Evolutionary conservation across 2,888 invertebrate genomes (phyloP).

Genomic region (Drosophila helvetica): DNA sequence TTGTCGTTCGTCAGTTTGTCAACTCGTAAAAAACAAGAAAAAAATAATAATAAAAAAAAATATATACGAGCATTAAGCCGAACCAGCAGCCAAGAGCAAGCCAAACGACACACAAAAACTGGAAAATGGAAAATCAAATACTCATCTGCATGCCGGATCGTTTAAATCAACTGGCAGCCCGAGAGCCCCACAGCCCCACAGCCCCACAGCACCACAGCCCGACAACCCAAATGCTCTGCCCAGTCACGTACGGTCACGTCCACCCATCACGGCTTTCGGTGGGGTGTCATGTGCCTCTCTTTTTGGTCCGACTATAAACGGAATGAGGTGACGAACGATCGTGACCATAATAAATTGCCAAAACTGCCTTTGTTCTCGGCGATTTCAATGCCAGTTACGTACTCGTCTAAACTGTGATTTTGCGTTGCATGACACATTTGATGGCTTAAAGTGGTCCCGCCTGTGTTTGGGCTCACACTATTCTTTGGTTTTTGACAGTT

Average conservation of each 20-base stretch:
- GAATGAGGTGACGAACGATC: slow-evolving; percentile 50
- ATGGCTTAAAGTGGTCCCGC: neutral
- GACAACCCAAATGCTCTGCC: slow-evolving; percentile 23
- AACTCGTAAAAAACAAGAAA: slow-evolving; percentile 68
- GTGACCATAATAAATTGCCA: slow-evolving; percentile 46
- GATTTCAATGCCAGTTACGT: neutral
- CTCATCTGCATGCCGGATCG: slow-evolving; percentile 65
- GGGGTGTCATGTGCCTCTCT: slow-evolving; percentile 9
- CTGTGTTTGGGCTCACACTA: neutral
- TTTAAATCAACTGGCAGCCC: slow-evolving; percentile 63
- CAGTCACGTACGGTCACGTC: slow-evolving; percentile 33
- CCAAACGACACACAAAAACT: slow-evolving; percentile 18
- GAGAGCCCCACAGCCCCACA: neutral
- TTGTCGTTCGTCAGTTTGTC: slow-evolving; percentile 57
- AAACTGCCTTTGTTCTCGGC: neutral
- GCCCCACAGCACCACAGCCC: neutral
- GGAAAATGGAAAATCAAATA: slow-evolving; percentile 56
- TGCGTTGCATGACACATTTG: neutral
- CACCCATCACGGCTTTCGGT: slow-evolving; percentile 11
- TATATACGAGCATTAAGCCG: slow-evolving; percentile 6
- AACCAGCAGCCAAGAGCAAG: slow-evolving; percentile 13
- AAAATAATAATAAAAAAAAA: slow-evolving; percentile 38
- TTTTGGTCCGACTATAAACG: slow-evolving; percentile 40
- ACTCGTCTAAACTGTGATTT: neutral
- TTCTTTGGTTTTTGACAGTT: neutral